These are phyloP conservation scores for Cheirogaleus major DNA, from an alignment of 2,797 vertebrate species.

Conservation along the genomic window DNA sequence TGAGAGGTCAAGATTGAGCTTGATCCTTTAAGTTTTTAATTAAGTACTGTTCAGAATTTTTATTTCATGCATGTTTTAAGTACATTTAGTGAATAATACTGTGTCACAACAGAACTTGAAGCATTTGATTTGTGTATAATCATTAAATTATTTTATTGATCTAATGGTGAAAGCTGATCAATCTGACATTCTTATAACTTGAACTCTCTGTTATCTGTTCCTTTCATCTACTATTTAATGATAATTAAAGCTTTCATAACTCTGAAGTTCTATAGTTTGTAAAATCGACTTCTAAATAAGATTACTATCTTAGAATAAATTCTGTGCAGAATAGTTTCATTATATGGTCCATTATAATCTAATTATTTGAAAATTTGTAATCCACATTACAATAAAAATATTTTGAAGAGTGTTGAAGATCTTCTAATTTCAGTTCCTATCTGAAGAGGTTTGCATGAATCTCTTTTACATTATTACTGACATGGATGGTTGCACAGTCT, in stretches of 20 bases:
- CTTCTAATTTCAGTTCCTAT: background rate
- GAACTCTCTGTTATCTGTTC: background rate
- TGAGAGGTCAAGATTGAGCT: constrained; percentile 55
- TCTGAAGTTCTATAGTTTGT: background rate
- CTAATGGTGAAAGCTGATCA: background rate
- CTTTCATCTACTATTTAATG: background rate
- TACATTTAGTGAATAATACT: constrained; percentile 33
- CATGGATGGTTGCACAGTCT: background rate
- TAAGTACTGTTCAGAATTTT: constrained; percentile 54
- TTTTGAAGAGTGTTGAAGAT: constrained; percentile 27
- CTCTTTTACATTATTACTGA: constrained; percentile 7
- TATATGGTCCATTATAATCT: background rate
- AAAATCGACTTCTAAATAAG: background rate
- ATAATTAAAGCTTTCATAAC: constrained; percentile 14
- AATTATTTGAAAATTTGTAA: constrained; percentile 52
- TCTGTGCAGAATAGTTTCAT: constrained; percentile 22
- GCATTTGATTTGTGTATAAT: constrained; percentile 1
- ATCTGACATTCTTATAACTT: background rate
- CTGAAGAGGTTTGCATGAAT: background rate
- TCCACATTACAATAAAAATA: constrained; percentile 15
- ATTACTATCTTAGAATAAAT: background rate
- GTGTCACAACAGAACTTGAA: constrained; percentile 16
- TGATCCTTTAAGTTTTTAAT: constrained; percentile 40
- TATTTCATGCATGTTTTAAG: constrained; percentile 54
- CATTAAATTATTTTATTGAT: constrained; percentile 20